Evolutionary conservation across 2,797 vertebrate species (phyloP).

Genomic region (Sylvilagus floridanus): DNA sequence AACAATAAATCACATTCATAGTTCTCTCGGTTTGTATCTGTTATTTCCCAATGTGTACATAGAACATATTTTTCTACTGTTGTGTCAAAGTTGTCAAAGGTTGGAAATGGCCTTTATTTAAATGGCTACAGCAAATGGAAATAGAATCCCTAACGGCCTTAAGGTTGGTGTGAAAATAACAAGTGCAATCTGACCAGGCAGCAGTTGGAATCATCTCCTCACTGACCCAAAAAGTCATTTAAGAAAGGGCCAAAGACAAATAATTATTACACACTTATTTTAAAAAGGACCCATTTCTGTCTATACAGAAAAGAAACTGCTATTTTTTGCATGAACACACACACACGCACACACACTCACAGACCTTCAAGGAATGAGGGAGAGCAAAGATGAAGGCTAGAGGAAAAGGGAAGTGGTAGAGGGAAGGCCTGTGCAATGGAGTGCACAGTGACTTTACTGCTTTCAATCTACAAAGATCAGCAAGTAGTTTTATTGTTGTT

Average conservation of each 20-base stretch:
- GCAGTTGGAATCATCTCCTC: neutral
- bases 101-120: neutral
- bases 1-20: neutral
- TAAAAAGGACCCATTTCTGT: neutral
- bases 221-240: neutral
- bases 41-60: neutral
- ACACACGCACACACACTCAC: no score
- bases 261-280: constrained; percentile 13
- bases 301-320: neutral
- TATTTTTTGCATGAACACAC: neutral
- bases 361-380: neutral
- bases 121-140: constrained; percentile 12
- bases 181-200: neutral
- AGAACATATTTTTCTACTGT: neutral
- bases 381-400: no score
- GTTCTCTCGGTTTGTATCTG: neutral
- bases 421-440: neutral
- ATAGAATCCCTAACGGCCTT: neutral
- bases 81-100: neutral
- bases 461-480: neutral
- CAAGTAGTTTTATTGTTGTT: neutral
- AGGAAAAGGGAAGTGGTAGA: neutral
- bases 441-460: neutral
- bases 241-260: neutral
- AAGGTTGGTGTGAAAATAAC: neutral